phyloP scores from a whole-genome alignment of 2,888 invertebrate genomes.

The Patella depressa region DNA sequence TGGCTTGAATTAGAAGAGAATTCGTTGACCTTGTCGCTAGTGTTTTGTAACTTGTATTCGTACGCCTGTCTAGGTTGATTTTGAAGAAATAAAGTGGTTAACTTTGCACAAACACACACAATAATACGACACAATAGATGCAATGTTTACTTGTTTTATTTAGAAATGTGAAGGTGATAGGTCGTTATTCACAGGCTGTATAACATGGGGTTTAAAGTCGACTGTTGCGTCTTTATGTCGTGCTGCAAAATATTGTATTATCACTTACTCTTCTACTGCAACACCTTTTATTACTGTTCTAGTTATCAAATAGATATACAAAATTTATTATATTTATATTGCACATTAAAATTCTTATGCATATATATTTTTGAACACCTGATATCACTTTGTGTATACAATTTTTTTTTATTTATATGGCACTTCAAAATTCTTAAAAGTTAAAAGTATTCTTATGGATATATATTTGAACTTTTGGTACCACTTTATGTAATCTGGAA shows the following conservation, averaged over 20 bases:
- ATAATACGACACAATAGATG: slow-evolving; percentile 5
- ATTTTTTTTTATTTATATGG: no score
- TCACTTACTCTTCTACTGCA: not conserved
- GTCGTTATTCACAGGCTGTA: not conserved
- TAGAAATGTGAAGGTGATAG: slow-evolving; percentile 5
- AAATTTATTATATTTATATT: no score
- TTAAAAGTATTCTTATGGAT: no score
- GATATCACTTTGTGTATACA: no score
- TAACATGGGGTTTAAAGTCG: not conserved
- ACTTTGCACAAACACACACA: slow-evolving; percentile 1
- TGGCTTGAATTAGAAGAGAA: slow-evolving; percentile 2
- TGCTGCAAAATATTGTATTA: not conserved
- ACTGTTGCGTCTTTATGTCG: not conserved
- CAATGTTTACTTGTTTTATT: slow-evolving; percentile 9
- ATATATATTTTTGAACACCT: no score
- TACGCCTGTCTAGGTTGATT: no score
- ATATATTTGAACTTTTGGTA: no score
- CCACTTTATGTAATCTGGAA: no score
- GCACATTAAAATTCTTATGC: no score
- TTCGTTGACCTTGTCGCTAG: not conserved
- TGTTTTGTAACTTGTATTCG: not conserved
- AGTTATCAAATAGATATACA: no score
- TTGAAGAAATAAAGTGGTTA: not conserved
- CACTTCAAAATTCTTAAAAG: no score
- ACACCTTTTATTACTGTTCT: no score